Conservation (phyloP, 2,113 vertebrate genomes). For the Corythaeola cristata region DNA sequence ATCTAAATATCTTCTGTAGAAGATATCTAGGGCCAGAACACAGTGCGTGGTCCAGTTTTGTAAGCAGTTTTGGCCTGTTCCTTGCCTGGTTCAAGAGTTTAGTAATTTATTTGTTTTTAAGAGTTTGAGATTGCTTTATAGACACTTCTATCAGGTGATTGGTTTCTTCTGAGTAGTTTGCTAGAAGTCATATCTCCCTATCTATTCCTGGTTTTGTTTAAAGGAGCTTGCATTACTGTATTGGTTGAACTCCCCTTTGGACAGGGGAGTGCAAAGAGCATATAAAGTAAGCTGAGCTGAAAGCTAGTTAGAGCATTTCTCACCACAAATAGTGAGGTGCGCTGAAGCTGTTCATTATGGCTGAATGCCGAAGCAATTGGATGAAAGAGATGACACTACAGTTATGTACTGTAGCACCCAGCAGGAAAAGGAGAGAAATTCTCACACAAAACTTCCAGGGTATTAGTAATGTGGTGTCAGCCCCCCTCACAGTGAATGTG, state of each 20-base stretch:
- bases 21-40: not conserved
- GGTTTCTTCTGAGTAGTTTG: not conserved
- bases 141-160: not conserved
- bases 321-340: not conserved
- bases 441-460: not conserved
- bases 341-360: rapidly evolving
- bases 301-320: not conserved
- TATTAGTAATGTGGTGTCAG: not conserved
- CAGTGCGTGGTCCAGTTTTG: not conserved
- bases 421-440: not conserved
- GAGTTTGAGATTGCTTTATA: not conserved
- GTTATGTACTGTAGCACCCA: not conserved
- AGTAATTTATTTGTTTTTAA: not conserved
- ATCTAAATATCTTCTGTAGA: too few relatives aligned
- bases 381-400: rapidly evolving
- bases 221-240: not conserved
- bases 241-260: not conserved
- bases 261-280: not conserved
- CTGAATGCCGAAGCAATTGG: not conserved
- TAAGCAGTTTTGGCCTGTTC: not conserved
- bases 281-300: not conserved
- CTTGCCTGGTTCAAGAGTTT: not conserved
- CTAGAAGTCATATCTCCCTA: not conserved
- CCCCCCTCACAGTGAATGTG: too few relatives aligned
- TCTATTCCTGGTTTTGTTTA: not conserved